Percentiles rank a stretch among this genome's conserved stretches.
Evolutionary conservation across 2,888 invertebrate species (phyloP).

Genomic region (Lasioglossum figueresi): DNA sequence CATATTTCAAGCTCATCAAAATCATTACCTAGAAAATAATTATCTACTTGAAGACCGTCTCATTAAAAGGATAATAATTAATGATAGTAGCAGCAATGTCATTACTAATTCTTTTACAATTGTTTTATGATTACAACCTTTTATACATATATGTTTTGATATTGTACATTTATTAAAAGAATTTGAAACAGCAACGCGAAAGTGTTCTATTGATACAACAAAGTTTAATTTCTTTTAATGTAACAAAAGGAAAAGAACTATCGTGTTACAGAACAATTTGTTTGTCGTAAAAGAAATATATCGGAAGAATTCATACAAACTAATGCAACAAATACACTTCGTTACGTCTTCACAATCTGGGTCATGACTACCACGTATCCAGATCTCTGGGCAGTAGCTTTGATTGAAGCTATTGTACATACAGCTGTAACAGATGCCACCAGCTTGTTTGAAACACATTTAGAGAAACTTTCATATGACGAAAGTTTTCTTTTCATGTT

Average conservation of each 20-base stretch:
- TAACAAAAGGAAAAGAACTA: neutral
- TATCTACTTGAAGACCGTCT: neutral
- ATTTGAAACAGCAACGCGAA: neutral
- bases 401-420: conserved; percentile 17
- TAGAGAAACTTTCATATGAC: conserved; percentile 34
- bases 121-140: neutral
- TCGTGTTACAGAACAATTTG: neutral
- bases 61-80: neutral
- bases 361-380: neutral
- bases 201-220: neutral
- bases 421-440: conserved; percentile 40
- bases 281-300: neutral
- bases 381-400: neutral
- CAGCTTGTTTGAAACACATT: conserved; percentile 31
- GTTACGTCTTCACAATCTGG: neutral
- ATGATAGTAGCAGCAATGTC: neutral
- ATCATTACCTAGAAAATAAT: neutral
- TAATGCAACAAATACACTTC: neutral
- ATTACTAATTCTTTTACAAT: neutral
- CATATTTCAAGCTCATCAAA: neutral
- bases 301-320: neutral
- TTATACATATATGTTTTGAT: neutral
- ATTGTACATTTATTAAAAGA: neutral
- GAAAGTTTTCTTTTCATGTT: conserved; percentile 23
- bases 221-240: neutral